Evolutionary conservation across 2,797 vertebrate species (phyloP).

Genomic region (Smutsia temminckii): DNA sequence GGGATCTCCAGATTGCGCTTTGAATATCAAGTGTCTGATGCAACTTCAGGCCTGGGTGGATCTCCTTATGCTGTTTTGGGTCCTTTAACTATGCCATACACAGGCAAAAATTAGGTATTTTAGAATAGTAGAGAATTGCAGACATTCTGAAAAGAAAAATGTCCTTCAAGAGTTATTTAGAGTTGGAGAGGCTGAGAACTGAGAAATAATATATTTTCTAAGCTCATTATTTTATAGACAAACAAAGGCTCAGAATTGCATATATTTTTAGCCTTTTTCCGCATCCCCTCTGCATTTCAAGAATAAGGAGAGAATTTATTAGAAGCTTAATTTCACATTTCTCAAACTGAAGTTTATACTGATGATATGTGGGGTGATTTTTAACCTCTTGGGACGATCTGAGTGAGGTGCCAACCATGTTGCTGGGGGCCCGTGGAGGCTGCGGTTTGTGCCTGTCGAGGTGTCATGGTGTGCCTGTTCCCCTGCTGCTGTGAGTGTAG

Average conservation of each 20-base stretch:
- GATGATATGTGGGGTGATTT: background rate
- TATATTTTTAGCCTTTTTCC: background rate
- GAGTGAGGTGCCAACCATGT: background rate
- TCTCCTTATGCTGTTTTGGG: background rate
- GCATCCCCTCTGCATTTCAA: background rate
- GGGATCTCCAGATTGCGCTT: background rate
- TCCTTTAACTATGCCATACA: background rate
- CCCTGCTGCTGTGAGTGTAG: background rate
- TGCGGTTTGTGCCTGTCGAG: background rate
- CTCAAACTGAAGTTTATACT: constrained; percentile 9
- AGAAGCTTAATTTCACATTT: constrained; percentile 9
- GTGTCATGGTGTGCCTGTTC: background rate
- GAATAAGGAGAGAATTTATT: background rate
- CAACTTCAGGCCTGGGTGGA: background rate
- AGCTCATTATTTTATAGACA: background rate
- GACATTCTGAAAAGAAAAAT: background rate
- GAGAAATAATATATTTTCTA: background rate
- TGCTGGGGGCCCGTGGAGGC: background rate
- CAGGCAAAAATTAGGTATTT: background rate
- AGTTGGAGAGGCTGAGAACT: background rate
- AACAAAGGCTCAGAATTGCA: background rate
- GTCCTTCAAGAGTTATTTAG: background rate
- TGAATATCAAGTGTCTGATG: background rate
- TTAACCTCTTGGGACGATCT: background rate
- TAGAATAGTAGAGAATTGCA: background rate